phyloP scores from a whole-genome alignment of 2,113 vertebrate genomes.

The Psilopsiagon aymara region DNA sequence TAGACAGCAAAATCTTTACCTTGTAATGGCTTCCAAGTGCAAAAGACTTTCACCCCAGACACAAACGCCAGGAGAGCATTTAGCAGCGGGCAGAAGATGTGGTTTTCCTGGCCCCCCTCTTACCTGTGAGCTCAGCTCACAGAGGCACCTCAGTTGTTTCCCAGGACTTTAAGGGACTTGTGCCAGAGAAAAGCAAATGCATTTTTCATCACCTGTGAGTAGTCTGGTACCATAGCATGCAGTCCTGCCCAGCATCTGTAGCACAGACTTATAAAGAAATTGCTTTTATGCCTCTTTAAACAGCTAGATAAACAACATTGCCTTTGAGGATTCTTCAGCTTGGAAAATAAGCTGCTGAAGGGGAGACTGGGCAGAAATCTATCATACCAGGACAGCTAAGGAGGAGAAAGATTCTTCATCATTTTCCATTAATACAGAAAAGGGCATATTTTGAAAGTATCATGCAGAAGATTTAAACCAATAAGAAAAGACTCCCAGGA shows the following conservation, averaged over 20 bases:
- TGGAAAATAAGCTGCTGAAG: not conserved
- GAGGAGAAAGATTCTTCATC: not conserved
- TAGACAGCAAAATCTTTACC: not conserved
- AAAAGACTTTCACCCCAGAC: not conserved
- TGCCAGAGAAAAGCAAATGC: not conserved
- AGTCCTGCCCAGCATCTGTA: not conserved
- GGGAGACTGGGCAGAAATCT: not conserved
- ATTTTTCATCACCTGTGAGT: slow-evolving; percentile 23
- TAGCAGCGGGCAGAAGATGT: not conserved
- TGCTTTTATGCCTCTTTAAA: slow-evolving; percentile 28
- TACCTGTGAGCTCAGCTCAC: not conserved
- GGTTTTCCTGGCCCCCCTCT: not conserved
- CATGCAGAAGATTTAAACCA: not conserved
- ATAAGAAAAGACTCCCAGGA: not conserved
- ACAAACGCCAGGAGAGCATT: not conserved
- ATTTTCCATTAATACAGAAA: slow-evolving; percentile 30
- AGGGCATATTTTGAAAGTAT: slow-evolving; percentile 20
- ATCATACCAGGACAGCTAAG: not conserved
- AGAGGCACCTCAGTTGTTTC: not conserved
- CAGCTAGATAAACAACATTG: slow-evolving; percentile 2
- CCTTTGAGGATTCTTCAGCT: slow-evolving; percentile 20
- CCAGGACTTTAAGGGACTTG: not conserved
- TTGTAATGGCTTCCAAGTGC: not conserved
- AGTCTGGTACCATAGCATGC: not conserved
- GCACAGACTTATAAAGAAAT: not conserved